These are phyloP conservation scores for Pinctada fucata DNA, from an alignment of 2,888 invertebrate genomes.

Conservation along the genomic window DNA sequence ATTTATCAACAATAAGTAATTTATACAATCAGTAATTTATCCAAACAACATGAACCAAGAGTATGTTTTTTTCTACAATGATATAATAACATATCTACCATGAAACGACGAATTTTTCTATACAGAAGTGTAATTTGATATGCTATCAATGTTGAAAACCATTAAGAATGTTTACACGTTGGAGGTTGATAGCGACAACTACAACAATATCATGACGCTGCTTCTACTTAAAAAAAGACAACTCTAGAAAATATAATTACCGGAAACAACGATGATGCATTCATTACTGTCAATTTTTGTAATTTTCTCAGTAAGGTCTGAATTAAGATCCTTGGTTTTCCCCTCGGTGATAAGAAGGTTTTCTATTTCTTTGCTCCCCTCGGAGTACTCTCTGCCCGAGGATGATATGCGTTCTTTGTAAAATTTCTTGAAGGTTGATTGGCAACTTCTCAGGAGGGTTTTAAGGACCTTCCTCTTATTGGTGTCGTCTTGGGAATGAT, in stretches of 20 bases:
- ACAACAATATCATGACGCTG: no score
- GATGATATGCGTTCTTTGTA: background rate
- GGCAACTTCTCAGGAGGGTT: background rate
- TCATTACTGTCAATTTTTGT: slow-evolving; percentile 45
- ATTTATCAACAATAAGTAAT: background rate
- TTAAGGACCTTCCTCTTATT: background rate
- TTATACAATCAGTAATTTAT: background rate
- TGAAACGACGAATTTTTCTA: no score
- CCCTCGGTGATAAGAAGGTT: slow-evolving; percentile 53
- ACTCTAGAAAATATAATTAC: slow-evolving; percentile 34
- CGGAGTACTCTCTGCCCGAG: slow-evolving; percentile 13
- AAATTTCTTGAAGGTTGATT: background rate
- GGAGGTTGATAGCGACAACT: no score
- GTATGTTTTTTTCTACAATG: background rate
- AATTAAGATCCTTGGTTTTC: slow-evolving; percentile 42
- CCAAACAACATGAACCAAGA: background rate
- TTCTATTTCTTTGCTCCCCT: slow-evolving; percentile 43
- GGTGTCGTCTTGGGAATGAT: background rate
- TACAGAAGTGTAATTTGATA: no score
- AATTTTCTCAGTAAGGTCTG: slow-evolving; percentile 49
- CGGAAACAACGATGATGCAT: slow-evolving; percentile 62
- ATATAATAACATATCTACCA: no score
- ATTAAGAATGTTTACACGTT: no score
- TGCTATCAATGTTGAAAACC: no score
- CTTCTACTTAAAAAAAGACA: no score